phyloP scores from a whole-genome alignment of 1,140 invertebrate species.

The Tyrophagus putrescentiae region DNA sequence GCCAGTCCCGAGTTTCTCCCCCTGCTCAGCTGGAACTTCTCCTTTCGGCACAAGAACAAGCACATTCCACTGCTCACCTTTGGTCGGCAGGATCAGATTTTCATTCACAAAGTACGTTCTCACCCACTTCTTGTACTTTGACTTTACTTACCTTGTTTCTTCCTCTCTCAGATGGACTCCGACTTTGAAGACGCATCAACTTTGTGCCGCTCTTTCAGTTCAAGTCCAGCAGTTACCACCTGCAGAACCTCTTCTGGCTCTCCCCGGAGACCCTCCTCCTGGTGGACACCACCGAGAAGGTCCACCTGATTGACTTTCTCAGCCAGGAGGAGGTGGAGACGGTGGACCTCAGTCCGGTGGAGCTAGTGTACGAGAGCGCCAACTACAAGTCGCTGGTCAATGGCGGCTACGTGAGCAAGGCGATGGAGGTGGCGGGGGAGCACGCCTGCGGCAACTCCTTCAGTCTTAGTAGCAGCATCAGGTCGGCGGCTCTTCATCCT shows the following conservation, averaged over 20 bases:
- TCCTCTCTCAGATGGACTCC: conserved; percentile 24
- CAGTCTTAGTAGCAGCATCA: conserved; percentile 32
- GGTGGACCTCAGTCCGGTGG: conserved; percentile 61
- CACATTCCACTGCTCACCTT: conserved; percentile 49
- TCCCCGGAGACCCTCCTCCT: conserved; percentile 68
- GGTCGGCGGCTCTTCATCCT: conserved; percentile 60
- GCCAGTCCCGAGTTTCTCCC: conserved; percentile 46
- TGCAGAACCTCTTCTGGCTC: conserved; percentile 56
- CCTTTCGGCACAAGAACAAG: conserved; percentile 44
- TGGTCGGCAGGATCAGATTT: conserved; percentile 65
- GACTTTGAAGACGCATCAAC: conserved; percentile 10
- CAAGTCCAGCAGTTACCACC: background rate
- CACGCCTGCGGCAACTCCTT: conserved; percentile 77
- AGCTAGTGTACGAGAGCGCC: conserved; percentile 71
- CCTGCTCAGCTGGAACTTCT: conserved; percentile 78
- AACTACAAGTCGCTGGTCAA: conserved; percentile 73
- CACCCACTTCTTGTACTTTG: conserved; percentile 66
- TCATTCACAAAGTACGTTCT: conserved; percentile 59
- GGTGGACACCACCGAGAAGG: conserved; percentile 64
- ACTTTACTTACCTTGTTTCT: conserved; percentile 14
- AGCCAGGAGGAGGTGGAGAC: conserved; percentile 55
- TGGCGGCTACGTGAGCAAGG: conserved; percentile 56
- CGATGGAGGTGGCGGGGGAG: conserved; percentile 63
- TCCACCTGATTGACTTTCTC: conserved; percentile 74
- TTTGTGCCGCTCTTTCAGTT: conserved; percentile 11